Base-by-base conservation (phyloP, 2,797 vertebrate genomes). In the Hipposideros larvatus region DNA sequence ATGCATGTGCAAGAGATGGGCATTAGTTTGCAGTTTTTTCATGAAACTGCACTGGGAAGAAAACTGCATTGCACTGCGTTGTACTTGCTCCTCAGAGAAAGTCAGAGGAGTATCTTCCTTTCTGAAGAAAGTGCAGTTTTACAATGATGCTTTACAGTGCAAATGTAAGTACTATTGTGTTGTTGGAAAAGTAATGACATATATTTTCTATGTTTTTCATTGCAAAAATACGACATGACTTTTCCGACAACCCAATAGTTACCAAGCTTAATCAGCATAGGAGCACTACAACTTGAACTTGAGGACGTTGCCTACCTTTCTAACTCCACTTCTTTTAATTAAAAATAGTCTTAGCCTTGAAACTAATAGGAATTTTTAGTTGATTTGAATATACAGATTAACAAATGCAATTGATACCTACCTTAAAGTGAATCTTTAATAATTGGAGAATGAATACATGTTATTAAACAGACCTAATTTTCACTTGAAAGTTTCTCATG, bases 31-130 rank as follows among this genome's bases (percentile, higher is more conserved):
- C 14, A 71, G 31, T 0, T 57, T 85, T 75, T 63, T 75, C 19
- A 48, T 73, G 55, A 88, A 91, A 78, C 65, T 63, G 28, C 26
- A n/a, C 41, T 7, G 3, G 90, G 34, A 96, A 90, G n/a, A 91
- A 92, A 88, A 59, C 13, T 51, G 14, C 48, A 51, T 51, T 51
- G 48, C 15, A 61, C 2, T 77, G 9, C 5, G 11, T 11, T 80
- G 9, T 48, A 5, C 11, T 87, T 88, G 7, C 3, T 3, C 13
- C 15, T 24, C 48, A 16, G 82, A 53, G 48, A 73, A 70, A 80
- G 34, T 34, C 4, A 22, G 5, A 43, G 5, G 4, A 1, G 1
- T 71, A 5, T n/a, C 13, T 55, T 92, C 21, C 31, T 59, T 11
- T 59, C 34, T 68, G 37, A 71, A 77, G n/a, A 83, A 90, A 87